Percentiles rank a stretch among this genome's conserved stretches.
These are phyloP conservation scores for Daphoenositta chrysoptera DNA, from an alignment of 2,113 vertebrate genomes.

Conservation along the genomic window DNA sequence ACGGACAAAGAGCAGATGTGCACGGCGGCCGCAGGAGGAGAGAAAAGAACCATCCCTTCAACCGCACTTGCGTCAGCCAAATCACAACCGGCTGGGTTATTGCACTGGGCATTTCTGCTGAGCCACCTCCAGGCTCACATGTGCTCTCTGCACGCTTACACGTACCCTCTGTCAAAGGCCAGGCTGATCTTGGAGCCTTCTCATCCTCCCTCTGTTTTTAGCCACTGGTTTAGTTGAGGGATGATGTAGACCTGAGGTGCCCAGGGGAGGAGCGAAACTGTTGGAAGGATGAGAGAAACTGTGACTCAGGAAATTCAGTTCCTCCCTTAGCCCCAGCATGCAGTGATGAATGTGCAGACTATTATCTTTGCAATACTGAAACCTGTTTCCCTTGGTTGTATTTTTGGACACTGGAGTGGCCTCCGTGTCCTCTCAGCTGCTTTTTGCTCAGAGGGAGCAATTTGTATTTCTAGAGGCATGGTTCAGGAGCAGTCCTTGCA, in stretches of 20 bases:
- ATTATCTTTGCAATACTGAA: not conserved
- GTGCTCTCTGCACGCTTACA: accelerated
- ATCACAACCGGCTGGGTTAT: constrained; percentile 29
- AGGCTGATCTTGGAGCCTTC: not conserved
- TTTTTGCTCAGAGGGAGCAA: not conserved
- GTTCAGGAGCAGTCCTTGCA: not conserved
- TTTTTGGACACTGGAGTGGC: not conserved
- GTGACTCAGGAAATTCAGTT: constrained; percentile 41
- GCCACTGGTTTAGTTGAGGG: not conserved
- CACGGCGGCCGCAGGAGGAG: not conserved
- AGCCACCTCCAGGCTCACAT: not conserved
- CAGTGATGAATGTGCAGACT: not conserved
- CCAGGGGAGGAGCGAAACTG: not conserved
- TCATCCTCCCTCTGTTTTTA: not conserved
- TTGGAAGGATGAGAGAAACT: constrained; percentile 32
- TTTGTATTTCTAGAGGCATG: not conserved
- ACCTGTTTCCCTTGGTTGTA: not conserved
- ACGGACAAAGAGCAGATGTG: constrained; percentile 14
- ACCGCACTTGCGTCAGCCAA: not conserved
- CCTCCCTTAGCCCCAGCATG: not conserved
- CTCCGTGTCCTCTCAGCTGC: not conserved
- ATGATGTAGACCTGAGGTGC: not conserved
- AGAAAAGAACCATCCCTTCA: not conserved
- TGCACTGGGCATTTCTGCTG: constrained; percentile 8
- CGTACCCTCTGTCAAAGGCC: not conserved